Evolutionary conservation across 2,888 invertebrate species (phyloP).

Genomic region (Apotomis betuletana): DNA sequence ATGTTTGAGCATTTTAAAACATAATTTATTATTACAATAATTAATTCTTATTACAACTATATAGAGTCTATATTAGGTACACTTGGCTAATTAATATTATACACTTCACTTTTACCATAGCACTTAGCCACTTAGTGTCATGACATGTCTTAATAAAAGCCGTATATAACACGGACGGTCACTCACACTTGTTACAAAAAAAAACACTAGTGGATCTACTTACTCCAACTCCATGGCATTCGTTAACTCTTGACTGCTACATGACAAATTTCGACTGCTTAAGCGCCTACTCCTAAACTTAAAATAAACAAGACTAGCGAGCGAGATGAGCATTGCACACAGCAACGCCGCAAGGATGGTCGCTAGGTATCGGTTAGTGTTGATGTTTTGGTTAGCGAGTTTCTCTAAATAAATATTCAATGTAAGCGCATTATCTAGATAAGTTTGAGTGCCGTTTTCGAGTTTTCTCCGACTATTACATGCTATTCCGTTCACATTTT

Average conservation of each 20-base stretch:
- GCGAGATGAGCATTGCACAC: conserved; percentile 2
- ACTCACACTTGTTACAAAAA: not conserved
- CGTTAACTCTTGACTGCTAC: conserved; percentile 24
- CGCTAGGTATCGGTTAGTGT: conserved; percentile 21
- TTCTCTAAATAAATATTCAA: conserved; percentile 21
- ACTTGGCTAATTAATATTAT: too few species aligned
- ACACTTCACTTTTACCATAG: too few species aligned
- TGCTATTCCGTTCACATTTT: conserved; percentile 31
- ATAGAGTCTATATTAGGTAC: too few species aligned
- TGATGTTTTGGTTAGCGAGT: conserved; percentile 9
- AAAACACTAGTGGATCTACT: too few species aligned
- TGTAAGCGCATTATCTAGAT: not conserved
- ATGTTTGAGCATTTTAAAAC: too few species aligned
- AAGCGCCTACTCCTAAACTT: conserved; percentile 8
- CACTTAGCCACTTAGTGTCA: not conserved
- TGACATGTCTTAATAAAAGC: too few species aligned
- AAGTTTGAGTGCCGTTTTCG: not conserved
- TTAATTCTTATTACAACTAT: too few species aligned
- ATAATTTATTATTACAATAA: too few species aligned
- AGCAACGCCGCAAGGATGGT: conserved; percentile 7
- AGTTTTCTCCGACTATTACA: conserved; percentile 24
- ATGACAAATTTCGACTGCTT: not conserved
- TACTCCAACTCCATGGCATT: conserved; percentile 39
- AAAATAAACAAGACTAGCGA: conserved; percentile 16
- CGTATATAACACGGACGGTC: not conserved